Base-by-base conservation (phyloP, 1,140 invertebrate species). In the Tribolium madens region DNA sequence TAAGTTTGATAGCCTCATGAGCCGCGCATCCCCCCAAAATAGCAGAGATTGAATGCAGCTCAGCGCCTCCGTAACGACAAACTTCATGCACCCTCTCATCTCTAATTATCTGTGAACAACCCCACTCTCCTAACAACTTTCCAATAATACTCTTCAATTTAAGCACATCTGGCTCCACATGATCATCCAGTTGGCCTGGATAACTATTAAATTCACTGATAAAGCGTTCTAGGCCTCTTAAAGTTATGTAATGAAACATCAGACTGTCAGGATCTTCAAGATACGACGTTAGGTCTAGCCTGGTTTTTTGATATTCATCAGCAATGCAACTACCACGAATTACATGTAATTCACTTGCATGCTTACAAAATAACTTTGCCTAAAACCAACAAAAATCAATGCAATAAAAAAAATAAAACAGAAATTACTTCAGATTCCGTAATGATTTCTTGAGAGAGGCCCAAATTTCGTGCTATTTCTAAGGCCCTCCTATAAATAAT, bases 41-140 rank as follows among this genome's bases (percentile, higher is more conserved):
- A 5, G 97, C 93, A 18, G 97, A 96, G n/a, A 99, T 91, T 26
- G 96, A 95, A 87, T 99, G 98, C 46, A 99, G 87, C 87, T 99
- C 97, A 4, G 94, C 91, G 12, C 95, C 97, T 50, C 98, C 98
- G 88, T 96, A 99, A 48, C 93, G 86, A 84, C 95, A 97, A 87
- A 98, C 94, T 88, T 99, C 97, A 87, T 98, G 97, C 12, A 98
- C 91, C 83, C 94, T 95, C 86, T 99, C 97, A 87, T 99, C 97
- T 95, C 97, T 36, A 93, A 91, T 15, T 91, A 89, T 52, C 90
- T 90, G 80, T 5, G 80, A 79, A 71, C 92, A 92, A 7, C 95
- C 94, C 92, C 96, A 95, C 87, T 98, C 97, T 75, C 89, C 91
- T 0, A 98, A 87, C 26, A 98, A 85, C 87, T 96, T 85, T 18